Evolutionary conservation across 1,140 invertebrate genomes (phyloP).

Genomic region (Aporrectodea caliginosa): DNA sequence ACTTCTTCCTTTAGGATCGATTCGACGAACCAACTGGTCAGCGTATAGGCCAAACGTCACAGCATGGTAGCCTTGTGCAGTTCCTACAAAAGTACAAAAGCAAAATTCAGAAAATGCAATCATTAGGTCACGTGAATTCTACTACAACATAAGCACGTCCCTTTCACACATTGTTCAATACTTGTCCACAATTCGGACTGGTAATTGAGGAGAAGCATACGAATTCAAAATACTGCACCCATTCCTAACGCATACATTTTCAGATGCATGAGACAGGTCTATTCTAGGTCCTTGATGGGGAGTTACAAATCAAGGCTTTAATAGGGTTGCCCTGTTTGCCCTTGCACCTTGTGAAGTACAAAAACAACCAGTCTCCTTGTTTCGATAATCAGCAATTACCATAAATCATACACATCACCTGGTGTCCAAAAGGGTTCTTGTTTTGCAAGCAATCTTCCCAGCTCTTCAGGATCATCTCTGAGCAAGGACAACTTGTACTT

Average conservation of each 20-base stretch:
- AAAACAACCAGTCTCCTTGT: neutral
- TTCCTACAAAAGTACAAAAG: constrained; percentile 30
- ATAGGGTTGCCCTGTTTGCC: too few species aligned
- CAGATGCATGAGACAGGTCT: too few species aligned
- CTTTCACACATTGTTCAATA: too few species aligned
- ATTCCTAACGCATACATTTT: too few species aligned
- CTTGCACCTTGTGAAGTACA: too few species aligned
- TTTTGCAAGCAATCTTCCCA: constrained; percentile 38
- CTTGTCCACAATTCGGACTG: too few species aligned
- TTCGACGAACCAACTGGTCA: constrained; percentile 52
- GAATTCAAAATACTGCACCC: too few species aligned
- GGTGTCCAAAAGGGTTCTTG: constrained; percentile 44
- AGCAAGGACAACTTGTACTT: constrained; percentile 12
- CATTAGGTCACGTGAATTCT: neutral
- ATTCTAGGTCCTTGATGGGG: too few species aligned
- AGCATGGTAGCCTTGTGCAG: constrained; percentile 51
- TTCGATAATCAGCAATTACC: neutral
- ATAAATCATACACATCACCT: constrained; percentile 33
- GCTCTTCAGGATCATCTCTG: constrained; percentile 32
- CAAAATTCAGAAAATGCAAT: neutral
- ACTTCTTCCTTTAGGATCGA: constrained; percentile 47
- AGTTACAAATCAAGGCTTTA: too few species aligned
- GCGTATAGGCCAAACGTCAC: constrained; percentile 53
- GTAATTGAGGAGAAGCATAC: too few species aligned
- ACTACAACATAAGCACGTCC: too few species aligned